These are phyloP conservation scores for Symphodus melops DNA, from an alignment of 2,113 vertebrate genomes.

Conservation along the genomic window DNA sequence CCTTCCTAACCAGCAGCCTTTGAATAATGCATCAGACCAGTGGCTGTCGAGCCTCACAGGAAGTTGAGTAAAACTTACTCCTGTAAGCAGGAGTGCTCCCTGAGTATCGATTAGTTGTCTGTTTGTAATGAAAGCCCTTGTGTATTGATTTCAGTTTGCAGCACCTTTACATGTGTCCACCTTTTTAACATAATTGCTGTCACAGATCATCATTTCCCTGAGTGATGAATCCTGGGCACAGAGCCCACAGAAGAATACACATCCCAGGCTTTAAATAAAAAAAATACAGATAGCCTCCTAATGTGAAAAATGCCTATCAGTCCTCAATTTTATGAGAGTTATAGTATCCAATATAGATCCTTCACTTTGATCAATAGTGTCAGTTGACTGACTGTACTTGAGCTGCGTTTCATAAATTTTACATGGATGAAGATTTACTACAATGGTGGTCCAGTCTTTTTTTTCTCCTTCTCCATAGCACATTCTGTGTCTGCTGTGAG, in stretches of 20 bases:
- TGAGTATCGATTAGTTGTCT: constrained; percentile 79
- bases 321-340: constrained; percentile 56
- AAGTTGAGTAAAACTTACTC: constrained; percentile 82
- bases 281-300: constrained; percentile 55
- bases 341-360: constrained; percentile 56
- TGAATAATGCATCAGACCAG: constrained; percentile 77
- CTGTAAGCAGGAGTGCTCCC: constrained; percentile 69
- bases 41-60: constrained; percentile 69
- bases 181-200: constrained; percentile 84
- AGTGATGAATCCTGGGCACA: constrained; percentile 71
- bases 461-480: neutral
- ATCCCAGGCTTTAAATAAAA: constrained; percentile 48
- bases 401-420: constrained; percentile 53
- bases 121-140: constrained; percentile 80
- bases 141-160: constrained; percentile 82
- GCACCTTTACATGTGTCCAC: constrained; percentile 83
- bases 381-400: constrained; percentile 57
- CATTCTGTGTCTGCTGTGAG: constrained; percentile 28
- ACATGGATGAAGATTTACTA: constrained; percentile 46
- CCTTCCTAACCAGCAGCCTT: constrained; percentile 67
- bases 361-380: constrained; percentile 65
- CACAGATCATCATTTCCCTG: constrained; percentile 79
- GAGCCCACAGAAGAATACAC: constrained; percentile 67
- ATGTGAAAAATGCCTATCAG: constrained; percentile 66
- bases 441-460: constrained; percentile 22